phyloP scores from a whole-genome alignment of 2,113 vertebrate genomes.

The Seriola aureovittata region DNA sequence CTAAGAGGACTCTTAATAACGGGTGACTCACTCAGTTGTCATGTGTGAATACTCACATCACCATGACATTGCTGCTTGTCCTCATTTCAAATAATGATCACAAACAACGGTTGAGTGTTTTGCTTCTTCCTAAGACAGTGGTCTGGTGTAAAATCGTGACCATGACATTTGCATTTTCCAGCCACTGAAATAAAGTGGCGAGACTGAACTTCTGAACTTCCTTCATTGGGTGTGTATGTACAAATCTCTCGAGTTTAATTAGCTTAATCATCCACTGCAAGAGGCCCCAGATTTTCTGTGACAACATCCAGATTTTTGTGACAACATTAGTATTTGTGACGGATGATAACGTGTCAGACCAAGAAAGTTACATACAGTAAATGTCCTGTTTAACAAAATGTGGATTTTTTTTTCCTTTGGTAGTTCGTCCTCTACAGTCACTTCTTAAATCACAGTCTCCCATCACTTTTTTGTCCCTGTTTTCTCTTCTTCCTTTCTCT shows the following conservation, averaged over 20 bases:
- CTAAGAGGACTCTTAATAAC: background rate
- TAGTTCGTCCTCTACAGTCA: too few species aligned
- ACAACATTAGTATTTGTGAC: too few species aligned
- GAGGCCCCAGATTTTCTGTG: too few species aligned
- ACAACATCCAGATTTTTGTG: too few species aligned
- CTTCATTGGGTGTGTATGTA: background rate
- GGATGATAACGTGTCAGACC: too few species aligned
- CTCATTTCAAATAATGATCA: background rate
- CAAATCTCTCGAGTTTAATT: too few species aligned
- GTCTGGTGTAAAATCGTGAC: too few species aligned
- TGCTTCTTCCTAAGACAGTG: background rate
- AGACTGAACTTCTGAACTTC: background rate
- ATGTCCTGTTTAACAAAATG: background rate
- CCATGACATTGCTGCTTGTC: background rate
- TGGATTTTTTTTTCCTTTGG: background rate
- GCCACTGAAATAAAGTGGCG: background rate
- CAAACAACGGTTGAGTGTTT: background rate
- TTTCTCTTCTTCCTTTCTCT: background rate
- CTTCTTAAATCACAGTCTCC: background rate
- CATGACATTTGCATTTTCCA: background rate
- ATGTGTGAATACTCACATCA: background rate
- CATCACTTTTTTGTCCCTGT: background rate
- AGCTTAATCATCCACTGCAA: too few species aligned
- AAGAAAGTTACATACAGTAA: background rate
- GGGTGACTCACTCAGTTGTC: constrained; percentile 2